Conservation (phyloP, 2,113 vertebrate species). For the Saimiri boliviensis region DNA sequence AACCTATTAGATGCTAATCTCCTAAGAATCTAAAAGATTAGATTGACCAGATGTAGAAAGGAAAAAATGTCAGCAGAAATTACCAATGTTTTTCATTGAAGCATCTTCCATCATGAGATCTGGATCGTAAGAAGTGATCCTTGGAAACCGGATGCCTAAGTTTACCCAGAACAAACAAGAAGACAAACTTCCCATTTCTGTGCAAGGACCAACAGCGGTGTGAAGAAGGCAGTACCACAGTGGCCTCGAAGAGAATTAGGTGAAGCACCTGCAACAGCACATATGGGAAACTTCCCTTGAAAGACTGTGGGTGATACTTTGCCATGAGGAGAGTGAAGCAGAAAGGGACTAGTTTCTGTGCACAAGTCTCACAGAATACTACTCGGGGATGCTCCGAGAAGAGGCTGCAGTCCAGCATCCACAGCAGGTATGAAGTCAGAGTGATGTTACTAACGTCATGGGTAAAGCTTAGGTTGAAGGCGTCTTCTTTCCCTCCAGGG, state of each 20-base stretch:
- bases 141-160: neutral
- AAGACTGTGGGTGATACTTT: neutral
- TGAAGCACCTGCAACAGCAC: neutral
- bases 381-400: neutral
- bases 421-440: neutral
- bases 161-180: neutral
- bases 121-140: neutral
- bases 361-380: neutral
- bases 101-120: neutral
- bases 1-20: neutral
- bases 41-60: neutral
- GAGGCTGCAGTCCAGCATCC: neutral
- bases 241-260: neutral
- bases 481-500: neutral
- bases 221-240: neutral
- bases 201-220: neutral
- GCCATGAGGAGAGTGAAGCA: neutral
- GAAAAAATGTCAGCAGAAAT: neutral
- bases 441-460: neutral
- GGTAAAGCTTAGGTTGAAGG: neutral
- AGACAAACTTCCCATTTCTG: neutral
- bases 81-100: neutral
- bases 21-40: neutral
- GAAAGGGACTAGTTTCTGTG: neutral
- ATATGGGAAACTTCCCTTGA: neutral